A percentile compares a stretch with the other conserved stretches of the same genome.
phyloP scores from a whole-genome alignment of 2,113 vertebrate species.

The Alosa alosa region DNA sequence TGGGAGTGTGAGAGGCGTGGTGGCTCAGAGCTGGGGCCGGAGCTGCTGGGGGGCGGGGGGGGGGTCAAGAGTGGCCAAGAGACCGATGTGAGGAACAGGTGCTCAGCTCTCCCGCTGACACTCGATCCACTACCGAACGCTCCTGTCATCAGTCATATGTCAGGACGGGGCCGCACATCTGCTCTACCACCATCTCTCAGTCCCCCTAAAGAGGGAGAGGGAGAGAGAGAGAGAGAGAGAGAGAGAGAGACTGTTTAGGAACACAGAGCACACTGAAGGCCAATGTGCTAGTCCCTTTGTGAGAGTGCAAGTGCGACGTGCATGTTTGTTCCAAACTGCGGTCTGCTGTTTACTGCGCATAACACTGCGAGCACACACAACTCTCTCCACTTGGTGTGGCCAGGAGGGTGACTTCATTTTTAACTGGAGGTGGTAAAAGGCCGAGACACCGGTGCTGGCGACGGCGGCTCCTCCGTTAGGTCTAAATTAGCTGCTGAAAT shows the following conservation, averaged over 20 bases:
- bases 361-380: not conserved
- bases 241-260: not conserved
- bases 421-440: not conserved
- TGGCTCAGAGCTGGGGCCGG: not conserved
- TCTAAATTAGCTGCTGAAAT: slow-evolving; percentile 44
- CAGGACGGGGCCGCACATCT: slow-evolving; percentile 57
- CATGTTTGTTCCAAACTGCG: not conserved
- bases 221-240: too few species aligned
- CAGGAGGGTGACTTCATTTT: not conserved
- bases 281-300: not conserved
- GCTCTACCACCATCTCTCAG: slow-evolving; percentile 44
- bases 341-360: not conserved
- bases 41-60: not conserved
- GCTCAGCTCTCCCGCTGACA: slow-evolving; percentile 60
- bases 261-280: not conserved
- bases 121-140: slow-evolving; percentile 52
- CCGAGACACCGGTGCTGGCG: not conserved
- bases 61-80: not conserved
- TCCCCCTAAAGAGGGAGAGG: too few species aligned
- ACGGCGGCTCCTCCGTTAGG: slow-evolving; percentile 13
- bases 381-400: not conserved
- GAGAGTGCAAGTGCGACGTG: not conserved
- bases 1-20: not conserved
- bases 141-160: slow-evolving; percentile 58
- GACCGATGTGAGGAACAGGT: slow-evolving; percentile 64